phyloP scores from a whole-genome alignment of 2,888 invertebrate genomes.

The Dryomyza anilis region DNA sequence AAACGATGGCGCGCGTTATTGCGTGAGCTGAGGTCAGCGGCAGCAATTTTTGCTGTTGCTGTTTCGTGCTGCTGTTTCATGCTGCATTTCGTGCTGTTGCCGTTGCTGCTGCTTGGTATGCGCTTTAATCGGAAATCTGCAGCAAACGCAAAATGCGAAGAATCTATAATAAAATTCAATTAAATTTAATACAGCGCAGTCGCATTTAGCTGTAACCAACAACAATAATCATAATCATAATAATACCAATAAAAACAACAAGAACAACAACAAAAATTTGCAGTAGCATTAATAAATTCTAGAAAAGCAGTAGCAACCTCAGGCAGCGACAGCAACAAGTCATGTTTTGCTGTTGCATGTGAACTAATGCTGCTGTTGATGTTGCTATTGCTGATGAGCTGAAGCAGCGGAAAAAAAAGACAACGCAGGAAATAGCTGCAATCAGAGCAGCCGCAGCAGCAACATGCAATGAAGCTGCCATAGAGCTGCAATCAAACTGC shows the following conservation, averaged over 20 bases:
- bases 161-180: slow-evolving; percentile 10
- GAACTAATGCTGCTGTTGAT: neutral
- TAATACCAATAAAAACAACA: neutral
- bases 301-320: neutral
- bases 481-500: too few species aligned
- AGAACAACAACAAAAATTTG: too few species aligned
- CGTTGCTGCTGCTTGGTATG: neutral
- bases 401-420: neutral
- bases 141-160: neutral
- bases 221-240: too few species aligned
- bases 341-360: neutral
- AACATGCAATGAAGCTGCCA: neutral
- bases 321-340: neutral
- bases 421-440: neutral
- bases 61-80: neutral
- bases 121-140: neutral
- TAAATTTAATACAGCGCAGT: slow-evolving; percentile 4
- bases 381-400: too few species aligned
- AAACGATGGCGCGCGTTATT: slow-evolving; percentile 2
- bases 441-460: neutral
- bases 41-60: slow-evolving; percentile 17
- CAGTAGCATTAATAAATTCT: too few species aligned
- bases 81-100: neutral
- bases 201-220: slow-evolving; percentile 2
- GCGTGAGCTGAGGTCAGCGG: slow-evolving; percentile 28